A percentile compares a stretch with the other conserved stretches of the same genome.
These are phyloP conservation scores for Strix uralensis DNA, from an alignment of 2,113 vertebrate genomes.

Conservation along the genomic window DNA sequence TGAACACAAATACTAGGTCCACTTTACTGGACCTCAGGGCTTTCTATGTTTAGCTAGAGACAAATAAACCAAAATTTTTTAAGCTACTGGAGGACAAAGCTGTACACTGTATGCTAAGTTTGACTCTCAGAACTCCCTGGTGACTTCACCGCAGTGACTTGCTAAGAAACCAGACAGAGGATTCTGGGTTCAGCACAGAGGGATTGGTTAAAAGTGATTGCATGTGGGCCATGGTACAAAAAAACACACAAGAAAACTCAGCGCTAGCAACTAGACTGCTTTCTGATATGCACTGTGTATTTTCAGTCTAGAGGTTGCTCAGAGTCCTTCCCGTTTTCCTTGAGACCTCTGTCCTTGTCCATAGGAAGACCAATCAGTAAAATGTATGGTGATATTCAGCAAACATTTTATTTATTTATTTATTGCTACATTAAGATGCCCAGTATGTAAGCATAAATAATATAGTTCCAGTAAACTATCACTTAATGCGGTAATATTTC, in stretches of 20 bases:
- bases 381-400: not conserved
- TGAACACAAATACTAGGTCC: not conserved
- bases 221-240: not conserved
- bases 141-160: not conserved
- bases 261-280: not conserved
- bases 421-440: not conserved
- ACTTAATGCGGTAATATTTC: not conserved
- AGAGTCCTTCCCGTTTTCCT: not conserved
- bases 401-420: not conserved
- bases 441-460: not conserved
- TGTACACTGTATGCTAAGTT: not conserved
- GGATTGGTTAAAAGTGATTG: not conserved
- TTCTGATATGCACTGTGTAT: not conserved
- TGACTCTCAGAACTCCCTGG: not conserved
- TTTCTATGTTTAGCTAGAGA: not conserved
- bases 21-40: slow-evolving; percentile 1
- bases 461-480: not conserved
- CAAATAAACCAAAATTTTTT: not conserved
- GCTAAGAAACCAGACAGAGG: not conserved
- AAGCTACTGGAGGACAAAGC: not conserved
- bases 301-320: not conserved
- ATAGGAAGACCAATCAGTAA: not conserved
- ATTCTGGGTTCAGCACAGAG: not conserved
- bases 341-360: not conserved
- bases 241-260: not conserved